Evolutionary conservation across 2,113 vertebrate genomes (phyloP).

Genomic region (Alces alces): DNA sequence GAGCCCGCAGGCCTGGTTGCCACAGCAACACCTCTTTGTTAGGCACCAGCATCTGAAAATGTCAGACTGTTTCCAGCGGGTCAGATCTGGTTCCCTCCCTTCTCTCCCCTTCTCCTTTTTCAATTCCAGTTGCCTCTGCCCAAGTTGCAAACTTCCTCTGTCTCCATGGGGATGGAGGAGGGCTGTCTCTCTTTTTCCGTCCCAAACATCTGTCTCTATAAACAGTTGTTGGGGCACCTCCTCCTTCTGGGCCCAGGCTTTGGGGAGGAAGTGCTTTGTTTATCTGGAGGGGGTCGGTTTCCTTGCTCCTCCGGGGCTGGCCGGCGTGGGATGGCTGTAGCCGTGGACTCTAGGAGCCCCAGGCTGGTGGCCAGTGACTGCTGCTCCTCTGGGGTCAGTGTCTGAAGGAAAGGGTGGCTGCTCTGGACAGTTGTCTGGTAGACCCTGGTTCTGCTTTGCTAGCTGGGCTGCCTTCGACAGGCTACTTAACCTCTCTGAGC

Average conservation of each 20-base stretch:
- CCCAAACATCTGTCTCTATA: slow-evolving; percentile 32
- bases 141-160: slow-evolving; percentile 73
- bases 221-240: slow-evolving; percentile 31
- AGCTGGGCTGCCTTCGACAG: not conserved
- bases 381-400: not conserved
- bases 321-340: not conserved
- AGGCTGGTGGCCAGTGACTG: not conserved
- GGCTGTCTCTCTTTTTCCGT: slow-evolving; percentile 52
- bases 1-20: slow-evolving; percentile 48
- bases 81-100: slow-evolving; percentile 20
- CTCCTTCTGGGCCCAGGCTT: not conserved
- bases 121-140: slow-evolving; percentile 47
- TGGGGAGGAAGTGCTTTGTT: slow-evolving; percentile 59
- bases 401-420: not conserved
- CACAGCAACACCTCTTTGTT: slow-evolving; percentile 68
- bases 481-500: not conserved
- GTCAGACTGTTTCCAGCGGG: slow-evolving; percentile 43
- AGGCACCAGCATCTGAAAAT: slow-evolving; percentile 68
- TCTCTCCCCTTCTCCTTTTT: slow-evolving; percentile 37
- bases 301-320: not conserved
- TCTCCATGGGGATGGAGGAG: slow-evolving; percentile 63
- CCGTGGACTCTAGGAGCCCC: not conserved
- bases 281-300: slow-evolving; percentile 48
- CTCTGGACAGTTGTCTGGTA: not conserved
- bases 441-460: not conserved